Conservation (phyloP, 1,140 invertebrate genomes). For the Maniola jurtina region DNA sequence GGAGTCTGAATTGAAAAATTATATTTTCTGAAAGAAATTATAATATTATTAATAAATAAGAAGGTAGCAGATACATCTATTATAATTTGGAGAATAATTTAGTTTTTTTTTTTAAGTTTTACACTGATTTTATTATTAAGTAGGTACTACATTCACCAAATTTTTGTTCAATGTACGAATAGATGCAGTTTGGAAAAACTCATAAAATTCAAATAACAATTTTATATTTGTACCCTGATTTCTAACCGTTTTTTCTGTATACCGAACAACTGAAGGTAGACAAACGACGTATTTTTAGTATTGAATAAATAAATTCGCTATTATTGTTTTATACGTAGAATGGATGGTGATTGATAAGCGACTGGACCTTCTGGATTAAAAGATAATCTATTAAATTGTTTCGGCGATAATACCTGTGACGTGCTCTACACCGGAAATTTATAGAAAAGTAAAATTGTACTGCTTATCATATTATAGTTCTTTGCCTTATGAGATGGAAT, state of each 20-base stretch:
- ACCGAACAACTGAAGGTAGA: neutral
- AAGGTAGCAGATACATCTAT: neutral
- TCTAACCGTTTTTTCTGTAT: slow-evolving; percentile 2
- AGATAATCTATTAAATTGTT: slow-evolving; percentile 44
- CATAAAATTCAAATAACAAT: slow-evolving; percentile 22
- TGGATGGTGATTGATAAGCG: slow-evolving; percentile 30
- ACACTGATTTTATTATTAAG: neutral
- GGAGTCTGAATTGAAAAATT: neutral
- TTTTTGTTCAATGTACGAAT: slow-evolving; percentile 23
- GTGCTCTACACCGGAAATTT: neutral
- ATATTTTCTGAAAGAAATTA: neutral
- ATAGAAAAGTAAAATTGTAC: neutral
- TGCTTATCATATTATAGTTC: slow-evolving; percentile 22
- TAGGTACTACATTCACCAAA: slow-evolving; percentile 15
- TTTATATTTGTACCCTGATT: slow-evolving; percentile 26
- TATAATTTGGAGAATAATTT: neutral
- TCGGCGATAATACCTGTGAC: slow-evolving; percentile 30
- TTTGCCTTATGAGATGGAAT: slow-evolving; percentile 39
- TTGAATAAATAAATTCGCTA: neutral
- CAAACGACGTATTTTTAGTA: neutral
- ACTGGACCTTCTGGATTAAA: slow-evolving; percentile 36
- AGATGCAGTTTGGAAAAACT: slow-evolving; percentile 24
- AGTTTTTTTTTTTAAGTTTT: neutral
- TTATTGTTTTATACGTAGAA: no score
- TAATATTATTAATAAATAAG: neutral